These are phyloP conservation scores for Psococerastis gibbosa DNA, from an alignment of 2,888 invertebrate species.

Conservation along the genomic window DNA sequence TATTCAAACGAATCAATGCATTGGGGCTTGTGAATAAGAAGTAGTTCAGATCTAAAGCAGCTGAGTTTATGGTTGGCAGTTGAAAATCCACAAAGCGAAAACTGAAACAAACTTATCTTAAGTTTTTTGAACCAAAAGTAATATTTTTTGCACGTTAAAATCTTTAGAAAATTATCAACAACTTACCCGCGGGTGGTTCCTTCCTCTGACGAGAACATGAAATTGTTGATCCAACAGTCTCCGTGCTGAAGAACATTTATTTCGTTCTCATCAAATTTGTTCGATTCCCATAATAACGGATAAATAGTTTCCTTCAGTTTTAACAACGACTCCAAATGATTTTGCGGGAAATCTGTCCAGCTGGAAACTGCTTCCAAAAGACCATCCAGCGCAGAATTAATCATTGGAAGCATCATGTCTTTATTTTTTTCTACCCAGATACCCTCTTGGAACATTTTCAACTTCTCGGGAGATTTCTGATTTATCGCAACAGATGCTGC, in stretches of 20 bases:
- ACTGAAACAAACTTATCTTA: no score
- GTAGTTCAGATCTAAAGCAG: not conserved
- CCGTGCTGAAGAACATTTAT: constrained; percentile 5
- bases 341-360: not conserved
- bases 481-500: not conserved
- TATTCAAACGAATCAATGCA: not conserved
- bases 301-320: not conserved
- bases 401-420: not conserved
- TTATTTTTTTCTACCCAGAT: not conserved
- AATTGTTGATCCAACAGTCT: not conserved
- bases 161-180: no score
- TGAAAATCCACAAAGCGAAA: constrained; percentile 4
- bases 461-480: not conserved
- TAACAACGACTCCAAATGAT: not conserved
- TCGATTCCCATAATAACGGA: not conserved
- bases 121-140: no score
- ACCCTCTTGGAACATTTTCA: not conserved
- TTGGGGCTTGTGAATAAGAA: constrained; percentile 4
- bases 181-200: no score
- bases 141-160: no score
- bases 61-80: not conserved
- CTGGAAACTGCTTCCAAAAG: not conserved
- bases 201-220: constrained; percentile 1
- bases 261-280: not conserved
- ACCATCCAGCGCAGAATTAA: not conserved